Conservation (phyloP, 2,113 vertebrate genomes). For the Gnathonemus longibarbis region DNA sequence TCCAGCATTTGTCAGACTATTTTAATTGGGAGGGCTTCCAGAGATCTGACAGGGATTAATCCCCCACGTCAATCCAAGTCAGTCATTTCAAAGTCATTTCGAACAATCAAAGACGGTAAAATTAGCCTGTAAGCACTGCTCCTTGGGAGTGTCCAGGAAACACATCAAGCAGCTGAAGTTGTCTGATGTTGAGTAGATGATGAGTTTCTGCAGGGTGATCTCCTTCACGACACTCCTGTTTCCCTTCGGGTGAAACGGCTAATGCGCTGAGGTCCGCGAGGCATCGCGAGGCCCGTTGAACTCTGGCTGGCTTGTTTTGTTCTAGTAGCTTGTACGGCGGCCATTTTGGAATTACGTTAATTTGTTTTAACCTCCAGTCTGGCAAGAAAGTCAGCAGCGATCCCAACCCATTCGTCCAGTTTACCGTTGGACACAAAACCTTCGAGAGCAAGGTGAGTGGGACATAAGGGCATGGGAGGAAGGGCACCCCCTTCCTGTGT, state of each 20-base stretch:
- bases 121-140: not conserved
- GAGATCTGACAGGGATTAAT: not conserved
- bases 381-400: slow-evolving; percentile 89
- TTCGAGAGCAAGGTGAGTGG: slow-evolving; percentile 83
- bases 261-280: not conserved
- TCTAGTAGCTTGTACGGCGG: not conserved
- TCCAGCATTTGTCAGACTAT: slow-evolving; percentile 10
- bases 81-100: not conserved
- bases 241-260: not conserved
- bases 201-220: not conserved
- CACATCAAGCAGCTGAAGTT: not conserved
- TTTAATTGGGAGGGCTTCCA: not conserved
- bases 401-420: slow-evolving; percentile 83
- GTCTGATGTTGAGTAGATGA: not conserved
- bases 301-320: not conserved
- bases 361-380: slow-evolving; percentile 58
- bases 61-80: not conserved
- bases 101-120: not conserved
- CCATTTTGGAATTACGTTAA: not conserved
- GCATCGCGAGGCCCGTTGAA: not conserved
- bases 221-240: not conserved
- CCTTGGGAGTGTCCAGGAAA: not conserved
- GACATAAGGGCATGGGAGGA: not conserved
- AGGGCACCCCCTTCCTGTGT: not conserved
- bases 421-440: slow-evolving; percentile 80